phyloP scores from a whole-genome alignment of 1,140 invertebrate genomes.

The Bombus turneri region DNA sequence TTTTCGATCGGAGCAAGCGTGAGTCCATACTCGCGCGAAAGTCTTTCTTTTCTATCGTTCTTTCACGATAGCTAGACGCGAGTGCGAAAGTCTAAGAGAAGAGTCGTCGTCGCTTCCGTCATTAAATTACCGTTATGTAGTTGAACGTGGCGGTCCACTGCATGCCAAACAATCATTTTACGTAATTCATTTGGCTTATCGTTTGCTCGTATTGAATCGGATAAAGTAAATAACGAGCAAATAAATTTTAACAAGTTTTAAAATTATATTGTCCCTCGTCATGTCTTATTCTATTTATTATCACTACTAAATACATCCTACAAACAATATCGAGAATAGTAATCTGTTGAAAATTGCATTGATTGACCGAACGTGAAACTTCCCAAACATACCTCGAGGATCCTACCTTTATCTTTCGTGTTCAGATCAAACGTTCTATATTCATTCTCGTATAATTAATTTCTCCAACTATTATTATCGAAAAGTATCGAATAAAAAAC shows the following conservation, averaged over 20 bases:
- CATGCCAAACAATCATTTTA: slow-evolving; percentile 52
- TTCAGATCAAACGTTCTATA: neutral
- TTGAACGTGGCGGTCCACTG: slow-evolving; percentile 32
- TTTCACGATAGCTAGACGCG: neutral
- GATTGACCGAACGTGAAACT: neutral
- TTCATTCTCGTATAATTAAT: neutral
- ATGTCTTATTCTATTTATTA: slow-evolving; percentile 26
- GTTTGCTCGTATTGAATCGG: slow-evolving; percentile 27
- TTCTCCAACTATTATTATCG: neutral
- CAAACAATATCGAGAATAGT: neutral
- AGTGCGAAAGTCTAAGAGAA: neutral
- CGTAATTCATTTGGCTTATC: slow-evolving; percentile 42
- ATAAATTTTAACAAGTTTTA: slow-evolving; percentile 38
- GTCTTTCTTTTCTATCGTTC: neutral
- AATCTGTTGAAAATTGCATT: neutral
- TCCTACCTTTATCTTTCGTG: too few species aligned
- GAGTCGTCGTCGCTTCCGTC: neutral
- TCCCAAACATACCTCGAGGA: neutral
- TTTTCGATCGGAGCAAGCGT: neutral
- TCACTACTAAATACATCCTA: neutral
- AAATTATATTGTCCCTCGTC: slow-evolving; percentile 21
- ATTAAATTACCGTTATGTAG: slow-evolving; percentile 47
- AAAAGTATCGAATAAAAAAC: too few species aligned
- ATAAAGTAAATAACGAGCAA: slow-evolving; percentile 52
- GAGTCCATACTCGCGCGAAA: neutral